Evolutionary conservation across 2,888 invertebrate genomes (phyloP), one percentile per base, ranked within the genome.

Genomic region (Cetonia aurata): DNA sequence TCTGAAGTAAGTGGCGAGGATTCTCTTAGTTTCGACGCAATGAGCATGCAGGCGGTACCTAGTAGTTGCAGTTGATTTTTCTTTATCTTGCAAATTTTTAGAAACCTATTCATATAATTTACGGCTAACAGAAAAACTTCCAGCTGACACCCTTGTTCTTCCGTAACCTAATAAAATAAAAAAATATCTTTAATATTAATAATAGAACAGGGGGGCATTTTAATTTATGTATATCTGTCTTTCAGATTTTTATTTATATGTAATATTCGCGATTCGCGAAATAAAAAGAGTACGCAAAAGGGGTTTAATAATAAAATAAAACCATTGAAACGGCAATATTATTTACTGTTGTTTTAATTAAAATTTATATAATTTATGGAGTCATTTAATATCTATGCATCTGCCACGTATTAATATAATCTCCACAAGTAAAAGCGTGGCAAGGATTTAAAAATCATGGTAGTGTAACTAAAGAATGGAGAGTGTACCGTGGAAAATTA

Each of bases 101-200:
- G 89, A 88, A 97, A 96, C 83, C 98, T 91, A 87, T 98, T 98
- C 89, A 99, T 87, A 86, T 94, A 96, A 83, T 94, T 95, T 85
- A 97, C 92, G 68, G 98, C 94, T 82, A 98, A 87, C 55, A 95
- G 92, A 83, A 97, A 97, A 75, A 98, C 96, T 83, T 96, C 96
- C 82, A 96, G 95, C 85, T 96, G 96, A 83, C 96, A 94, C 79
- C 92, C 91, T 83, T 95, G 94, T 83, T 96, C 96, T 83, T 96
- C 96, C 86, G 96, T 97, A 77, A 98, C 96, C 97, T 97, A 88
- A 56, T 37, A 37, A 85, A 87, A 70, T 81, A 75, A 76, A 69
- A 41, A n/a, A 60, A 52, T 52, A 19, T 62, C 33, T 52, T 41
- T 6, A 66, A 66, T 33, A 10, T 25, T 15, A 52, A 50, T 9